Evolutionary conservation across 2,113 vertebrate genomes (phyloP), one percentile per base, ranked within the genome.

Genomic region (Loxodonta africana): DNA sequence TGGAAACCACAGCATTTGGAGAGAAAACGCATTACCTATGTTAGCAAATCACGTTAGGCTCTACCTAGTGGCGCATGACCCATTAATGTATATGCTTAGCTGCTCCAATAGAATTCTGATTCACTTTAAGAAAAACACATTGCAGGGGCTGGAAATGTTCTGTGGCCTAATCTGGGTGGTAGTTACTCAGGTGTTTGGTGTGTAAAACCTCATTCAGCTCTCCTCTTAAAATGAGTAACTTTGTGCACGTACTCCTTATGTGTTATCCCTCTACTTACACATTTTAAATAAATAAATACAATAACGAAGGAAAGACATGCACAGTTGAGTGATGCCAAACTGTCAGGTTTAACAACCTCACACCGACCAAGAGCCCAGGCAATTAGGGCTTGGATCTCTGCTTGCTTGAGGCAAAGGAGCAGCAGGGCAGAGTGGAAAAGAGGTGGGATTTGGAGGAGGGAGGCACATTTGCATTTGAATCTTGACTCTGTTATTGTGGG

Each of bases 1-100:
- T 96, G 96, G 96, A 91, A 97, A 95, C 93, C 93, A 71, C 2
- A 93, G 93, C 48, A 69, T 86, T 73, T 67, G 74, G 51, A 53
- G 65, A 90, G 94, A 92, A 91, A 96, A 65, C 60, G 5, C n/a
- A 33, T 41, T 15, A 67, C 83, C 92, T 85, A 11, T 62, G 84
- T 94, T 86, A 78, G 88, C 91, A 94, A 78, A 94, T 77, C 77
- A 10, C 11, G 44, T 77, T 71, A 88, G 60, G 53, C 74, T 37
- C 62, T 48, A 8, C 37, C 71, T 44, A 7, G 95, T 5, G 2
- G 69, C 48, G 17, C 60, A 0, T 30, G 88, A 78, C 51, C 91
- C 77, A 8, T 20, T 71, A 33, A 90, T 37, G 20, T 67, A 63
- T 74, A 88, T 26, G 37, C 60, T 87, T 73, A 71, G 57, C 85